Base-by-base conservation (phyloP, 2,113 vertebrate genomes). In the Sorex fumeus region DNA sequence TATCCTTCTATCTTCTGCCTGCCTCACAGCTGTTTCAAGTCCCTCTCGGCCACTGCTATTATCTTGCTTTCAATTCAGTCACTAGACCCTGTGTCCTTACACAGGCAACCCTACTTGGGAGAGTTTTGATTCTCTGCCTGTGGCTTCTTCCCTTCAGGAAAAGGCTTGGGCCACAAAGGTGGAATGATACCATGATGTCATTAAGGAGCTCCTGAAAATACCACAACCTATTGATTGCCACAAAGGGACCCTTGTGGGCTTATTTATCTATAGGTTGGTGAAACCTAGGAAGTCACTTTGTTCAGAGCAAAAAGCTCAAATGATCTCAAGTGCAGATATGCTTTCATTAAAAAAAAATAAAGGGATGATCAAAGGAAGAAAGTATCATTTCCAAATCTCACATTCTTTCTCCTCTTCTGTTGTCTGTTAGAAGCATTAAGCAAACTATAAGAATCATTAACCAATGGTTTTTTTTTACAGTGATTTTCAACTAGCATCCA, bases 191-290 rank as follows among this genome's bases (percentile, higher is more conserved):
- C 88, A 87, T 97, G 96, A 96, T 96, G 96, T 96, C 96, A 96
- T 96, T 95, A 95, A 96, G 96, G 97, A 97, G 94, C 90, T 64
- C 87, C 74, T 91, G 93, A 94, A 97, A 97, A 95, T 64, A 93
- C 84, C 88, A 70, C 90, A 92, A 88, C 97, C 95, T 76, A 90
- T 95, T 97, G 89, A 91, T 40, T 19, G 81, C 84, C 96, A 98
- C 98, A 98, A 98, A 98, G 95, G 93, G 88, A 81, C 96, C 96
- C 96, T 97, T 98, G 97, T 98, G 97, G 97, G 90, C 95, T 95
- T 97, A 94, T 97, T 98, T 98, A 98, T 97, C 97, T 96, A 97
- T 92, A 97, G 95, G 97, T 97, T 94, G 96, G 96, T 97, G 97
- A 98, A 98, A 97, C 97, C 97, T 95, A 95, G 96, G 90, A 97